Percentiles rank a stretch among this genome's conserved stretches.
Evolutionary conservation across 2,888 invertebrate genomes (phyloP).

Genomic region (Sarcophaga caerulescens): DNA sequence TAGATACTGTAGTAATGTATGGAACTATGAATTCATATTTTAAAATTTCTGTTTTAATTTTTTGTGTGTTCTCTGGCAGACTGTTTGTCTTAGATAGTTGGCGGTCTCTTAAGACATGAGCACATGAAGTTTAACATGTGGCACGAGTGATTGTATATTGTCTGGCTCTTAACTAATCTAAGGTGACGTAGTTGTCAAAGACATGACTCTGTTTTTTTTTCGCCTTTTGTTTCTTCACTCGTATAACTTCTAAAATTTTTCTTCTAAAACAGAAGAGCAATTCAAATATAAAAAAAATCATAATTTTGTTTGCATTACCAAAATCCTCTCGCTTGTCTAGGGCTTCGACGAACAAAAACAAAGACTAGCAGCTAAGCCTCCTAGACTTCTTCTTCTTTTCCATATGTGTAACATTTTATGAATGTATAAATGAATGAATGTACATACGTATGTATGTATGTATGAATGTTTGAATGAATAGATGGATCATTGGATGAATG

Average conservation of each 20-base stretch:
- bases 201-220: conserved; percentile 59
- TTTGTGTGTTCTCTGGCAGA: conserved; percentile 3
- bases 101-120: conserved; percentile 59
- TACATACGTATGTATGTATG: conserved; percentile 3
- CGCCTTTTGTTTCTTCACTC: conserved; percentile 2
- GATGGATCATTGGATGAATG: conserved; percentile 26
- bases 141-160: conserved; percentile 68
- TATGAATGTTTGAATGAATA: conserved; percentile 45
- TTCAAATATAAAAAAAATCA: conserved; percentile 38
- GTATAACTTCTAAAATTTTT: conserved; percentile 7
- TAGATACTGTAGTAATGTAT: no score
- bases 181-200: conserved; percentile 69
- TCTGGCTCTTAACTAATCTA: conserved; percentile 63
- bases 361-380: conserved; percentile 23
- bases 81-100: conserved; percentile 47
- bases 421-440: conserved; percentile 37
- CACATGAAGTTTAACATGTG: conserved; percentile 62
- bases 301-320: conserved; percentile 44
- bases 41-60: conserved; percentile 27
- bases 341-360: conserved; percentile 17
- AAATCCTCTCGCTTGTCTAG: conserved; percentile 64
- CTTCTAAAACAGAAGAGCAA: conserved; percentile 48
- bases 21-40: conserved; percentile 10
- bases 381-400: not conserved
- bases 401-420: conserved; percentile 10